Percentiles rank a stretch among this genome's conserved stretches.
Evolutionary conservation across 2,888 invertebrate species (phyloP).

Genomic region (Leptinotarsa tumamoca): DNA sequence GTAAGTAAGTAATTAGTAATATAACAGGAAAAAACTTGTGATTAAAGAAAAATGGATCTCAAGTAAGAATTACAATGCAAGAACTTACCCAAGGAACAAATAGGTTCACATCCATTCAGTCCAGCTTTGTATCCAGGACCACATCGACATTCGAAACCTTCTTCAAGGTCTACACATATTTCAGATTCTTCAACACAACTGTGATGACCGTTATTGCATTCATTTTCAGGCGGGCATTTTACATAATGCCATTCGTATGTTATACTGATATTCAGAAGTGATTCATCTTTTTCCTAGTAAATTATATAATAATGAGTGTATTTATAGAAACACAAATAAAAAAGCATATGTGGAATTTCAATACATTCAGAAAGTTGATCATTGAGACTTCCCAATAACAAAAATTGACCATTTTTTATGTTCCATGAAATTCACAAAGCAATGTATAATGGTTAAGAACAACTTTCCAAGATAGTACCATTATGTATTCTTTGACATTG

Average conservation of each 20-base stretch:
- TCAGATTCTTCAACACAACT: constrained; percentile 89
- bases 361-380: too few species aligned
- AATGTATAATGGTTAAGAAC: too few species aligned
- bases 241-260: constrained; percentile 85
- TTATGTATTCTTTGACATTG: too few species aligned
- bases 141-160: constrained; percentile 89
- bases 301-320: constrained; percentile 7
- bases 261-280: constrained; percentile 60
- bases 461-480: too few species aligned
- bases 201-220: constrained; percentile 92
- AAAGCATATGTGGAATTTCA: too few species aligned
- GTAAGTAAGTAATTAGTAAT: neutral
- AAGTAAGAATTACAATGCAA: neutral
- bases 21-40: neutral
- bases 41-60: neutral
- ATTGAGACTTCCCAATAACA: too few species aligned
- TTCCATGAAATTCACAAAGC: too few species aligned
- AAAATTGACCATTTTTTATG: too few species aligned
- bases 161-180: constrained; percentile 84
- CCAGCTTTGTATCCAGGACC: constrained; percentile 78
- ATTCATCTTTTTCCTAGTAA: constrained; percentile 52
- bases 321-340: too few species aligned
- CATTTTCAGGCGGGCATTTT: constrained; percentile 91
- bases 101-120: constrained; percentile 76
- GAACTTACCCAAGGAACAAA: constrained; percentile 76